A percentile compares a stretch with the other conserved stretches of the same genome.
phyloP scores from a whole-genome alignment of 2,113 vertebrate genomes.

The Oreochromis niloticus region DNA sequence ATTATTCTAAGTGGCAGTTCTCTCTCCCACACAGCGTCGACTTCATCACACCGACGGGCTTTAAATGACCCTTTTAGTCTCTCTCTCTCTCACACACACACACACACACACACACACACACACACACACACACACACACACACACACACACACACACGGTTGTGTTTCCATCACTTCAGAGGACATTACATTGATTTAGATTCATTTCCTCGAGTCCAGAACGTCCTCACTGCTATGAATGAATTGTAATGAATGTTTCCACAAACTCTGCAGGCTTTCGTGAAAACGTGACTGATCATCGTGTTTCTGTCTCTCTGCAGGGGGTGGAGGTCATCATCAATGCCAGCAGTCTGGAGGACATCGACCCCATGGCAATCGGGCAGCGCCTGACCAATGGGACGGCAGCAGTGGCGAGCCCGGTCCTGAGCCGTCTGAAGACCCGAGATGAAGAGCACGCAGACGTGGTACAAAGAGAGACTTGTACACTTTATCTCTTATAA shows the following conservation, averaged over 20 bases:
- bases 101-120: background rate
- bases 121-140: background rate
- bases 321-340: conserved; percentile 91
- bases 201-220: background rate
- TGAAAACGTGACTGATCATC: background rate
- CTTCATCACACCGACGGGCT: background rate
- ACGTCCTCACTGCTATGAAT: background rate
- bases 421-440: conserved; percentile 87
- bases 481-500: background rate
- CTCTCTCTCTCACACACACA: background rate
- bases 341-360: conserved; percentile 94
- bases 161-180: background rate
- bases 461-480: conserved; percentile 31
- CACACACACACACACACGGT: background rate
- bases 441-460: conserved; percentile 76
- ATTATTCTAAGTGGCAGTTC: conserved; percentile 25
- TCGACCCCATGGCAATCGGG: conserved; percentile 87
- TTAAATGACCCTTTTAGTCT: background rate
- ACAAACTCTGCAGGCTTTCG: background rate
- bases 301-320: conserved; percentile 47
- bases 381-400: conserved; percentile 92
- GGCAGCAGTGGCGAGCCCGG: conserved; percentile 82
- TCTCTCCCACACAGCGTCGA: conserved; percentile 19
- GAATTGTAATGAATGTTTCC: background rate
- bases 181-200: background rate